phyloP scores from a whole-genome alignment of 2,113 vertebrate species.

The Lampris incognitus region DNA sequence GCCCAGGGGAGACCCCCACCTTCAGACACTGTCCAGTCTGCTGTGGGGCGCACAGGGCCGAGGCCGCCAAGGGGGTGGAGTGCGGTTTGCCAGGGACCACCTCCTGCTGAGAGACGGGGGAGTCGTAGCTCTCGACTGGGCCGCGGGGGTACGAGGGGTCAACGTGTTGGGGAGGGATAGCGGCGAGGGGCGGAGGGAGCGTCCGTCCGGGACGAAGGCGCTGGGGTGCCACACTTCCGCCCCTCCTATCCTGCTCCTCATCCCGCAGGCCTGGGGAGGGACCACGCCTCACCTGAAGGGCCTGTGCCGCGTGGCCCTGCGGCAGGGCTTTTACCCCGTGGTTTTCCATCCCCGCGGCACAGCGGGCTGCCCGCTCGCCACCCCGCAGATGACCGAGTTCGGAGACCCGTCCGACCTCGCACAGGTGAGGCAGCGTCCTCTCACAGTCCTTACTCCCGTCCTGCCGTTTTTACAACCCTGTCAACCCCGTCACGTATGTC shows the following conservation, averaged over 20 bases:
- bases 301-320: slow-evolving; percentile 82
- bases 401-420: slow-evolving; percentile 87
- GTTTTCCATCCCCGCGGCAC: slow-evolving; percentile 86
- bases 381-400: slow-evolving; percentile 81
- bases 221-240: slow-evolving; percentile 44
- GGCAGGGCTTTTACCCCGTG: slow-evolving; percentile 84
- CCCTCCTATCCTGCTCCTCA: slow-evolving; percentile 82
- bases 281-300: slow-evolving; percentile 80
- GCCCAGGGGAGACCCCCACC: slow-evolving; percentile 76
- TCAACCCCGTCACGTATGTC: too few relatives aligned
- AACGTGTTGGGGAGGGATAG: slow-evolving; percentile 41
- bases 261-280: slow-evolving; percentile 85
- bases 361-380: slow-evolving; percentile 82
- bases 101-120: slow-evolving; percentile 84
- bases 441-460: too few relatives aligned
- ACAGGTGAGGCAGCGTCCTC: slow-evolving; percentile 57
- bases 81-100: slow-evolving; percentile 81
- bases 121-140: slow-evolving; percentile 87
- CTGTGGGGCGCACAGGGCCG: slow-evolving; percentile 57
- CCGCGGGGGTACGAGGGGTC: slow-evolving; percentile 64
- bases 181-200: slow-evolving; percentile 46
- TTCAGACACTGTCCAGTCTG: slow-evolving; percentile 82
- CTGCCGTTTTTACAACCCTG: too few relatives aligned
- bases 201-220: slow-evolving; percentile 32
- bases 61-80: background rate